These are phyloP conservation scores for Dipodomys stephensi DNA, from an alignment of 2,113 vertebrate genomes.

Conservation along the genomic window DNA sequence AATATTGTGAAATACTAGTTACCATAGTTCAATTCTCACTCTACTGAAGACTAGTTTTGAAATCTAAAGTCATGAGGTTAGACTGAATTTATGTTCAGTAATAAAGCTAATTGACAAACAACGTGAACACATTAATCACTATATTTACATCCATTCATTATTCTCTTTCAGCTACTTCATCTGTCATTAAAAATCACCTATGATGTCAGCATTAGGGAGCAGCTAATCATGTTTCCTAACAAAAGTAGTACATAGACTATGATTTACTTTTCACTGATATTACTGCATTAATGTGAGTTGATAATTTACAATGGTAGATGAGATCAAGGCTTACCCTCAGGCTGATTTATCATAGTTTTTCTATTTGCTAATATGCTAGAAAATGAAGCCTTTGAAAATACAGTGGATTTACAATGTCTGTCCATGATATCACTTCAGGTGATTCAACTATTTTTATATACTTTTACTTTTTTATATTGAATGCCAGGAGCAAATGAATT, in stretches of 20 bases:
- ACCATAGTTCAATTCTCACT: slow-evolving; percentile 23
- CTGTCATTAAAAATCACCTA: background rate
- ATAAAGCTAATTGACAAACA: slow-evolving; percentile 21
- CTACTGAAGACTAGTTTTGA: background rate
- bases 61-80: slow-evolving; percentile 30
- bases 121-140: background rate
- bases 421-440: background rate
- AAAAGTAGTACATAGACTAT: slow-evolving; percentile 1
- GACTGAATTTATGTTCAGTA: slow-evolving; percentile 6
- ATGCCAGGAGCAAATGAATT: background rate
- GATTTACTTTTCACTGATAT: slow-evolving; percentile 41
- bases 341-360: slow-evolving; percentile 44
- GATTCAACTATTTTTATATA: slow-evolving; percentile 14
- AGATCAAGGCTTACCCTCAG: background rate
- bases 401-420: slow-evolving; percentile 22
- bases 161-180: background rate
- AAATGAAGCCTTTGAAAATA: slow-evolving; percentile 23
- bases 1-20: background rate
- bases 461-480: slow-evolving; percentile 15
- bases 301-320: slow-evolving; percentile 64
- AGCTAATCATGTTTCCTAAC: slow-evolving; percentile 60
- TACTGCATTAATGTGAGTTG: slow-evolving; percentile 24
- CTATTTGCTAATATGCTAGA: slow-evolving; percentile 55
- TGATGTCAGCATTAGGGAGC: slow-evolving; percentile 12
- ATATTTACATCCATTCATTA: slow-evolving; percentile 35